Evolutionary conservation across 1,140 invertebrate species (phyloP), one percentile per base, ranked within the genome.

Genomic region (Drosophila pseudoobscura): DNA sequence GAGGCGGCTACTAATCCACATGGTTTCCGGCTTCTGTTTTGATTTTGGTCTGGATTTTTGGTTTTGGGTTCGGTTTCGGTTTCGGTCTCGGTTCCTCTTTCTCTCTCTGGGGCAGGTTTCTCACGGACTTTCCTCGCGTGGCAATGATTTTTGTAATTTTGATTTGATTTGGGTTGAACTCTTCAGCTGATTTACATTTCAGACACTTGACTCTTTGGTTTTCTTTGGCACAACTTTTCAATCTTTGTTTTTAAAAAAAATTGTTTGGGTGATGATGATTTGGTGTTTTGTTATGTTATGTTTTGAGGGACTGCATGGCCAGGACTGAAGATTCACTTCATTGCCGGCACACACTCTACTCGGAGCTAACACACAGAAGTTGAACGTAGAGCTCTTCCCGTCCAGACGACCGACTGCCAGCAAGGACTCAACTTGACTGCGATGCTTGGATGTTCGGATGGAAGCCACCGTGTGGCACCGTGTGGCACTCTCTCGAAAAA

Each of bases 1-100:
- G 71, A 88, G 44, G 78, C 83, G 83, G 79, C 83, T 89, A 89
- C 83, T 88, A 88, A 88, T 88, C 83, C 83, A 88, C 83, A 88
- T 88, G 75, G 71, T 88, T 87, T 74, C 75, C 72, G 83, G 71
- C 65, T 74, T 76, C 66, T 85, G 82, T 85, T 84, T 80, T 80
- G 66, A 62, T 88, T 88, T 75, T 72, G 66, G 66, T 74, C 73
- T 78, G 51, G 17, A 39, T 54, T 43, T 64, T 54, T 61, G 56
- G 59, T 20, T 53, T 61, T 54, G 75, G 56, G 9, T 44, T 50
- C 31, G 47, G 26, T 62, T 44, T 50, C 31, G 47, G 26, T 62
- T 58, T 60, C 31, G 63, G 26, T 62, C 55, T 60, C 31, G 63
- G 43, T 56, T 22, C 11, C 24, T 51, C 47, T 43, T 20, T 41